phyloP scores from a whole-genome alignment of 64 coral and sea anemone genomes.

The Cladopsammia gracilis region DNA sequence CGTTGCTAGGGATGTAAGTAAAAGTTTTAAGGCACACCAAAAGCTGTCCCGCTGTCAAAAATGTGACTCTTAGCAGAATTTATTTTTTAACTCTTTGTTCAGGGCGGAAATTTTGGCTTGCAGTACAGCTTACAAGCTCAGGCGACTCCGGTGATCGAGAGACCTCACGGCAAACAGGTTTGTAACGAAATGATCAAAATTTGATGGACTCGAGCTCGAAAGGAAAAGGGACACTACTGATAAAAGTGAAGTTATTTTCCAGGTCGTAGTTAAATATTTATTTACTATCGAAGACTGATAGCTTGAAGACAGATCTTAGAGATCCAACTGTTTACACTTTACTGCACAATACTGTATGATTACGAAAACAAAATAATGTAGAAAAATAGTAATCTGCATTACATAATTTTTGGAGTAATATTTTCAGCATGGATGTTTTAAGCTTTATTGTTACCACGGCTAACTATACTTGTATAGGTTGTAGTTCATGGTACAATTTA shows the following conservation, averaged over 20 bases:
- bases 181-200: not conserved
- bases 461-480: too few species aligned
- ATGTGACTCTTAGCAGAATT: not conserved
- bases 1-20: slow-evolving; percentile 92
- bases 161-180: slow-evolving; percentile 73
- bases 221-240: not conserved
- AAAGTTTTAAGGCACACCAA: not conserved
- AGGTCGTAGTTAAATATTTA: not conserved
- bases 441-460: too few species aligned
- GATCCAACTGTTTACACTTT: too few species aligned
- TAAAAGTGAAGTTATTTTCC: not conserved
- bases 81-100: not conserved
- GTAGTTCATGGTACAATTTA: too few species aligned
- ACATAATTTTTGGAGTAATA: too few species aligned
- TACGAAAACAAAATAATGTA: too few species aligned
- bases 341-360: too few species aligned
- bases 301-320: too few species aligned
- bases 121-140: slow-evolving; percentile 94
- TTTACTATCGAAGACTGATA: too few species aligned
- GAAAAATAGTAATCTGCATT: too few species aligned
- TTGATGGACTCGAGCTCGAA: not conserved
- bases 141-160: slow-evolving; percentile 89
- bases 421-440: too few species aligned
- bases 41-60: not conserved
- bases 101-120: slow-evolving; percentile 88